Percentiles rank a stretch among this genome's conserved stretches.
These are phyloP conservation scores for Hoplodrina ambigua DNA, from an alignment of 2,888 invertebrate species.

Conservation along the genomic window DNA sequence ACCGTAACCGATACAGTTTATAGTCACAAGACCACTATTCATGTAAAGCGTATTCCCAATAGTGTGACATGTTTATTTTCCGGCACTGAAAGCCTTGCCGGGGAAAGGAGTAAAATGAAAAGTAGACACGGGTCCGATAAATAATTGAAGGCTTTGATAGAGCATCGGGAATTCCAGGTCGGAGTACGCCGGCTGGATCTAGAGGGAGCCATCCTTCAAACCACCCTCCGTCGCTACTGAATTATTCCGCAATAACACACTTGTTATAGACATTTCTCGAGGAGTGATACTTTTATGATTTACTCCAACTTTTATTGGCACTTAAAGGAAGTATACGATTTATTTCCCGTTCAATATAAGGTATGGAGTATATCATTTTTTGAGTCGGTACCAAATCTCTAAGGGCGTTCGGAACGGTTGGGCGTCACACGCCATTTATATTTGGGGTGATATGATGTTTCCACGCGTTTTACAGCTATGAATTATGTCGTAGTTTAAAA, in stretches of 20 bases:
- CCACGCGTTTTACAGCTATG: conserved; percentile 60
- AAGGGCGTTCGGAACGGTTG: conserved; percentile 77
- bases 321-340: conserved; percentile 90
- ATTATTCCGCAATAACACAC: conserved; percentile 90
- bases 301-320: conserved; percentile 91
- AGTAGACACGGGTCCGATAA: conserved; percentile 90
- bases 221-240: conserved; percentile 87
- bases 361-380: conserved; percentile 89
- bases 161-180: conserved; percentile 87
- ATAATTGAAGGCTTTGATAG: conserved; percentile 90
- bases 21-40: conserved; percentile 77
- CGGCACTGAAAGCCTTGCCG: conserved; percentile 80
- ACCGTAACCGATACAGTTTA: conserved; percentile 77
- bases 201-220: conserved; percentile 88
- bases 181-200: conserved; percentile 79
- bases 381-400: conserved; percentile 81
- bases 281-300: conserved; percentile 91
- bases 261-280: conserved; percentile 89
- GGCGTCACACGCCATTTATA: conserved; percentile 83
- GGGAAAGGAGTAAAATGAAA: conserved; percentile 89
- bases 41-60: conserved; percentile 82
- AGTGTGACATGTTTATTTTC: conserved; percentile 86
- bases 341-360: conserved; percentile 89
- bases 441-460: conserved; percentile 69
- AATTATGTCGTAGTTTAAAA: conserved; percentile 62